Percentiles rank a stretch among this genome's conserved stretches.
Conservation (phyloP, 2,113 vertebrate species). For the Phasianus colchicus region DNA sequence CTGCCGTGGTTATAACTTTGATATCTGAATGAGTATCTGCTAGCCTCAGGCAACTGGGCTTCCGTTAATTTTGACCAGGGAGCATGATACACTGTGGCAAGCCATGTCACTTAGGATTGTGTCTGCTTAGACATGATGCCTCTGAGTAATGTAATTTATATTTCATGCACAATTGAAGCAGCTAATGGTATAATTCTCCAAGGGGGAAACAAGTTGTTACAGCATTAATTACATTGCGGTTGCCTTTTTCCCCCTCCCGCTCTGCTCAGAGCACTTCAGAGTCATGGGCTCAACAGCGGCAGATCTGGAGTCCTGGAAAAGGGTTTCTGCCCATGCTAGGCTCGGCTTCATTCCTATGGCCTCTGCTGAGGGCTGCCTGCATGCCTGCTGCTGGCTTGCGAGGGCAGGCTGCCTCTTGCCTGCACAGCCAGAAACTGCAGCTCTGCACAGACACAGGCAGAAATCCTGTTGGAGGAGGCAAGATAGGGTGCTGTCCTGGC, state of each 20-base stretch:
- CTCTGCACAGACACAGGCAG: fast-evolving
- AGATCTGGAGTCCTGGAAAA: not conserved
- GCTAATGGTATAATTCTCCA: constrained; percentile 88
- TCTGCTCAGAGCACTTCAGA: not conserved
- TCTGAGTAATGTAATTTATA: constrained; percentile 88
- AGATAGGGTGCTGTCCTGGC: not conserved
- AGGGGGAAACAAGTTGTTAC: constrained; percentile 86
- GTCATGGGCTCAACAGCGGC: not conserved
- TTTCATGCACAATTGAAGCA: constrained; percentile 89
- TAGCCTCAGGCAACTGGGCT: constrained; percentile 67
- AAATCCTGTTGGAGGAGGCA: fast-evolving
- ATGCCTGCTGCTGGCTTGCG: not conserved
- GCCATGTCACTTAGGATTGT: constrained; percentile 81
- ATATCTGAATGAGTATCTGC: constrained; percentile 58
- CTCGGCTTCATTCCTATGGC: not conserved
- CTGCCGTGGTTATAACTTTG: constrained; percentile 18
- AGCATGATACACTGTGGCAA: constrained; percentile 77
- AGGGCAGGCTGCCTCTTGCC: not conserved
- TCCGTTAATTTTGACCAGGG: constrained; percentile 77
- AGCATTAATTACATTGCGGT: constrained; percentile 85
- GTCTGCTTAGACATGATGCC: constrained; percentile 82
- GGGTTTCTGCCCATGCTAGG: not conserved
- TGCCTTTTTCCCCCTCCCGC: constrained; percentile 31
- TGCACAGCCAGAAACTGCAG: not conserved
- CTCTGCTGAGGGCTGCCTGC: not conserved